These are phyloP conservation scores for Gastrophryne carolinensis DNA, from an alignment of 2,797 vertebrate genomes.

Conservation along the genomic window DNA sequence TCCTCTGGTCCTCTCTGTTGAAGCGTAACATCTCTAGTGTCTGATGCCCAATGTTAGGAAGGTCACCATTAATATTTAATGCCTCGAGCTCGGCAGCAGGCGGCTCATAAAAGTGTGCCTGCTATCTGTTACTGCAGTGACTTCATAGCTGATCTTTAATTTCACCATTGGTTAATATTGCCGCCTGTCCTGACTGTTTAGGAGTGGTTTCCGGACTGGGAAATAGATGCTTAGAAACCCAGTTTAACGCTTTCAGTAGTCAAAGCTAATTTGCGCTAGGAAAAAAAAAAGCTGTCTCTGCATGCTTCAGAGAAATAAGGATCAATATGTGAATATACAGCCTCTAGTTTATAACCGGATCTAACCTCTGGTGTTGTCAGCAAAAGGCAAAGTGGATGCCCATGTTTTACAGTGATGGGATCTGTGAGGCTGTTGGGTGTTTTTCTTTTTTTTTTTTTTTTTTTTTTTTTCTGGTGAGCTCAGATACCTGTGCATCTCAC, in stretches of 20 bases:
- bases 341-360: too few species aligned
- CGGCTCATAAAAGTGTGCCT: slow-evolving; percentile 40
- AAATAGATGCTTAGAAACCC: slow-evolving; percentile 22
- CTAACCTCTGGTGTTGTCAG: too few species aligned
- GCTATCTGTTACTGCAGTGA: slow-evolving; percentile 47
- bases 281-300: too few species aligned
- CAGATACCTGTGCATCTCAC: too few species aligned
- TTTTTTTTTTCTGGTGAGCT: too few species aligned
- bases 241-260: background rate
- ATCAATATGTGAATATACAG: too few species aligned
- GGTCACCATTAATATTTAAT: slow-evolving; percentile 54
- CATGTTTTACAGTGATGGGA: too few species aligned
- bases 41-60: slow-evolving; percentile 50
- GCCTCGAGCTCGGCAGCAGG: slow-evolving; percentile 42
- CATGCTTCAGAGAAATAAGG: too few species aligned
- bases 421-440: too few species aligned
- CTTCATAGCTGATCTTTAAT: slow-evolving; percentile 45
- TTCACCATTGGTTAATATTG: slow-evolving; percentile 40
- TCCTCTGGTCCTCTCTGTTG: slow-evolving; percentile 23
- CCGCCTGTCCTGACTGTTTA: slow-evolving; percentile 17
- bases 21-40: slow-evolving; percentile 44
- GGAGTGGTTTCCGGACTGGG: slow-evolving; percentile 17
- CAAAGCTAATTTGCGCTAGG: too few species aligned
- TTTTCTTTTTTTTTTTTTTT: too few species aligned
- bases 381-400: too few species aligned